Percentiles rank a stretch among this genome's conserved stretches.
Evolutionary conservation across 2,113 vertebrate genomes (phyloP).

Genomic region (Oreotrochilus melanogaster): DNA sequence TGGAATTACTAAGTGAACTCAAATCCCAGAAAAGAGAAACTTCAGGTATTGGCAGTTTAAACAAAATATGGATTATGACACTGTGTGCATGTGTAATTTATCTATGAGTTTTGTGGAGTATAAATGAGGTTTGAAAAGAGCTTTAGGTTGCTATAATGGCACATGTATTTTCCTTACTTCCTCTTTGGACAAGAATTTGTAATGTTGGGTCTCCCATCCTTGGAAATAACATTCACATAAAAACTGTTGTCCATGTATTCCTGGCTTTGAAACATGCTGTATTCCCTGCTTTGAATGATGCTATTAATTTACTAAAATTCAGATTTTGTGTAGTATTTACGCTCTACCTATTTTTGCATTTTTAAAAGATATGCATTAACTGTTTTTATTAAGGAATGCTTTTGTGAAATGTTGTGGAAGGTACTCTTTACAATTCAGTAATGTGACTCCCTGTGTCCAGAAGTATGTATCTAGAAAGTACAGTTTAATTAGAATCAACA

Average conservation of each 20-base stretch:
- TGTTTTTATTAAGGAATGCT: neutral
- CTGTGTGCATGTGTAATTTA: neutral
- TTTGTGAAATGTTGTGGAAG: neutral
- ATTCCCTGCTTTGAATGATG: neutral
- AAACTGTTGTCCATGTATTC: neutral
- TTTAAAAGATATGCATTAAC: neutral
- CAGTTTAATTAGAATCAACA: neutral
- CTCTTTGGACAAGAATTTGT: neutral
- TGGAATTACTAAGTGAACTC: neutral
- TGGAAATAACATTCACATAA: neutral
- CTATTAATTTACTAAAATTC: neutral
- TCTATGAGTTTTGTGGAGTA: neutral
- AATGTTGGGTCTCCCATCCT: neutral
- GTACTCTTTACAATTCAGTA: neutral
- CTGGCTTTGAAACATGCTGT: neutral
- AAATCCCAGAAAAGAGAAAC: neutral
- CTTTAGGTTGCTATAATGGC: neutral
- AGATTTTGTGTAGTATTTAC: neutral
- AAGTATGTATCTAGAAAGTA: neutral
- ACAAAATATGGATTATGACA: neutral
- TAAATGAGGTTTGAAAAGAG: neutral
- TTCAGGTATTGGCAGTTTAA: neutral
- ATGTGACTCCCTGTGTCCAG: accelerated
- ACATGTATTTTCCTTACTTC: neutral
- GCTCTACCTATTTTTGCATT: neutral